These are phyloP conservation scores for Cataglyphis livida DNA, from an alignment of 2,888 invertebrate genomes.

Conservation along the genomic window DNA sequence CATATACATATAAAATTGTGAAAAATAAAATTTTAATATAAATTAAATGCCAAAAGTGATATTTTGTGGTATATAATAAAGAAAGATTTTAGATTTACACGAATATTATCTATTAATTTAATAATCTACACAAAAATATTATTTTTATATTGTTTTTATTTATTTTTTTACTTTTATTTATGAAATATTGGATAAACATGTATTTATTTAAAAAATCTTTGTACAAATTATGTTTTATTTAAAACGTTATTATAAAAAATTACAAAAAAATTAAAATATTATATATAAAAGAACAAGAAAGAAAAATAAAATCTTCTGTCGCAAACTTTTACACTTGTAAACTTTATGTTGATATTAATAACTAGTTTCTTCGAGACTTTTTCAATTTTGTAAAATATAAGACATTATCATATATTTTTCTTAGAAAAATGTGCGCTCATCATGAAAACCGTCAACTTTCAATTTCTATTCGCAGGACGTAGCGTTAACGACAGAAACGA, in stretches of 20 bases:
- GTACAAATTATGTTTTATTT: not conserved
- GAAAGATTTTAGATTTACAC: not conserved
- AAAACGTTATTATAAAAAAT: not conserved
- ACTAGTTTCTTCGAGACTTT: not conserved
- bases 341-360: not conserved
- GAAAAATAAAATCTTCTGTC: not conserved
- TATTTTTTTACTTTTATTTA: not conserved
- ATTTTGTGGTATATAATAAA: not conserved
- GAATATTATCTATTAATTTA: not conserved
- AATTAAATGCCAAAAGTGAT: not conserved
- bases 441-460: not conserved
- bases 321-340: not conserved
- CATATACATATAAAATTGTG: too few species aligned
- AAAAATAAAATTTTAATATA: not conserved
- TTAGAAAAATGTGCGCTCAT: not conserved
- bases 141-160: not conserved
- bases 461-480: not conserved
- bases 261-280: not conserved
- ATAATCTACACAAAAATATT: not conserved
- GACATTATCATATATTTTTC: not conserved
- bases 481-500: slow-evolving; percentile 27
- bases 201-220: not conserved
- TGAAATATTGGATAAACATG: not conserved
- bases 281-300: not conserved
- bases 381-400: slow-evolving; percentile 12